A percentile compares a stretch with the other conserved stretches of the same genome.
Evolutionary conservation across 1,140 invertebrate species (phyloP).

Genomic region (Arion vulgaris): DNA sequence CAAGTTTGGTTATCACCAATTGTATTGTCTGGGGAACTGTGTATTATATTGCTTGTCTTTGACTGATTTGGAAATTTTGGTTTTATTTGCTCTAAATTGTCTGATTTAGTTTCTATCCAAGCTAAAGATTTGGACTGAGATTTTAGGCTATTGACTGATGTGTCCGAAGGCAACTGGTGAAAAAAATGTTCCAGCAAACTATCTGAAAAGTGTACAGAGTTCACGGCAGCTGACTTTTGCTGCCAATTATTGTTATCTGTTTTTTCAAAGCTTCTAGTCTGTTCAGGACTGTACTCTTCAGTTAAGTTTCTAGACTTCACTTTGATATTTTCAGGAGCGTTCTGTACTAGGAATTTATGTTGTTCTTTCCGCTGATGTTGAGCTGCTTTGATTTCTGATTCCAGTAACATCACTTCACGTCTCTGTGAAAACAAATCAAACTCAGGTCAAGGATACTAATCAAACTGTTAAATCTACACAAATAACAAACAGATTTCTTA

Average conservation of each 20-base stretch:
- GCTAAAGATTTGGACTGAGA: slow-evolving; percentile 19
- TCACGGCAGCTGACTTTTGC: not conserved
- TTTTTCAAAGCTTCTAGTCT: slow-evolving; percentile 1
- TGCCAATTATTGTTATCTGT: not conserved
- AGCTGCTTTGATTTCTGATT: slow-evolving; percentile 53
- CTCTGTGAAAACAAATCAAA: slow-evolving; percentile 42
- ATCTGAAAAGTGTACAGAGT: not conserved
- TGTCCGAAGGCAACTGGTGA: not conserved
- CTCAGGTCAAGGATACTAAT: not conserved
- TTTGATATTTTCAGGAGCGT: slow-evolving; percentile 49
- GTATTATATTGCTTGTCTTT: not conserved
- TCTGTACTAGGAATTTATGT: slow-evolving; percentile 49
- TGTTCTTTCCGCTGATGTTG: slow-evolving; percentile 50
- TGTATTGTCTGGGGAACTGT: not conserved
- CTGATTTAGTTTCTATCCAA: not conserved
- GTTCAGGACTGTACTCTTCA: slow-evolving; percentile 39
- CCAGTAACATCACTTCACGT: slow-evolving; percentile 52
- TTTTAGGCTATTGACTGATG: not conserved
- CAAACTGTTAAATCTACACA: too few species aligned
- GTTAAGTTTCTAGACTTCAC: slow-evolving; percentile 32
- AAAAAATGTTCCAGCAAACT: not conserved
- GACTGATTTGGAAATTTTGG: not conserved
- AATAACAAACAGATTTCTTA: too few species aligned
- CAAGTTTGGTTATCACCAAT: not conserved
- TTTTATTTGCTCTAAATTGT: not conserved